These are phyloP conservation scores for Cavia porcellus DNA, from an alignment of 2,113 vertebrate species.

Conservation along the genomic window DNA sequence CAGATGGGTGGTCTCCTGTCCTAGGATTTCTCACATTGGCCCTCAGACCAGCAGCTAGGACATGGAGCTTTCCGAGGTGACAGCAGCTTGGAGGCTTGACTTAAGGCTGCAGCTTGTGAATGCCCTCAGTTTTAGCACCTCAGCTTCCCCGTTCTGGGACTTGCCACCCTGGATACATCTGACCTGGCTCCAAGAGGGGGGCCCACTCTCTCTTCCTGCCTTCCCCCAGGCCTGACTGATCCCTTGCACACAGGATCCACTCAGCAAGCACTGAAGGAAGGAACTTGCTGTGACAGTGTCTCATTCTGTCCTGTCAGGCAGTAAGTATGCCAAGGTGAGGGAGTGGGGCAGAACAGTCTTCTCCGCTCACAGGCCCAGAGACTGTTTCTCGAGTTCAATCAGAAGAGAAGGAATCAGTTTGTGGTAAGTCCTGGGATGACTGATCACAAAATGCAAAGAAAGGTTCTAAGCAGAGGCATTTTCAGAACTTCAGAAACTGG, in stretches of 20 bases:
- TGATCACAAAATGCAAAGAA: slow-evolving; percentile 42
- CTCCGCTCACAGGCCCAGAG: not conserved
- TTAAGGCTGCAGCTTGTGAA: not conserved
- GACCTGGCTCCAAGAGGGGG: not conserved
- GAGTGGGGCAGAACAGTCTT: not conserved
- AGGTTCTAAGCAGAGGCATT: slow-evolving; percentile 7
- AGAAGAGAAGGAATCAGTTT: not conserved
- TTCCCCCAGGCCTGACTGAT: not conserved
- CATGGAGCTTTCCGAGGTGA: not conserved
- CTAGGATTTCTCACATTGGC: not conserved
- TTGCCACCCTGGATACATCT: not conserved
- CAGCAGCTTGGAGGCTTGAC: not conserved
- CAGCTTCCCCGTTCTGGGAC: not conserved
- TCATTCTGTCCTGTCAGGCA: not conserved
- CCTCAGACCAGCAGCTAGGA: not conserved
- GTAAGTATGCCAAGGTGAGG: not conserved
- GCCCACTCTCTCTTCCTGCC: not conserved
- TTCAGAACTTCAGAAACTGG: not conserved
- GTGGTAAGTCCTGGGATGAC: not conserved
- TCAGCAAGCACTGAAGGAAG: not conserved
- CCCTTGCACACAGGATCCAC: not conserved
- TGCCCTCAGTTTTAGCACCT: not conserved
- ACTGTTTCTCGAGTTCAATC: slow-evolving; percentile 33
- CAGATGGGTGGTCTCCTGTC: not conserved
- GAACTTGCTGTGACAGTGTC: not conserved